phyloP scores from a whole-genome alignment of 2,113 vertebrate genomes.

The Esox niger region DNA sequence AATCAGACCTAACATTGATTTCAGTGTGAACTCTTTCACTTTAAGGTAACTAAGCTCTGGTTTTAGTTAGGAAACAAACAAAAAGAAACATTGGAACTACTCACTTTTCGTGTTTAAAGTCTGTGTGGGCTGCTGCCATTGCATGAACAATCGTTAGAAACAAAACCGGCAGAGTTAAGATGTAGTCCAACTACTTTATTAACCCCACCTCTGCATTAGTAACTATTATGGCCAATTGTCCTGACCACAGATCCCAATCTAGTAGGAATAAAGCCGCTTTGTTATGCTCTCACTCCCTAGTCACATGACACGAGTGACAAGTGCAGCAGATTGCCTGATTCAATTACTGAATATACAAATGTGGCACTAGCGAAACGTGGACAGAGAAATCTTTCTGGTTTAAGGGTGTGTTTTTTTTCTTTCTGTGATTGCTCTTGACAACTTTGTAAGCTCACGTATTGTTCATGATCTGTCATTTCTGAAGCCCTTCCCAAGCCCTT shows the following conservation, averaged over 20 bases:
- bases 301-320: conserved; percentile 44
- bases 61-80: not conserved
- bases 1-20: not conserved
- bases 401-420: not conserved
- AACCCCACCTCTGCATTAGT: conserved; percentile 16
- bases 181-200: conserved; percentile 9
- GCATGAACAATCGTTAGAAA: not conserved
- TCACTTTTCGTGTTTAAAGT: not conserved
- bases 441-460: not conserved
- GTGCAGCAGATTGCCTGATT: conserved; percentile 29
- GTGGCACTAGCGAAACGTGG: not conserved
- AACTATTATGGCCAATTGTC: conserved; percentile 20
- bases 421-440: conserved; percentile 11
- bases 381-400: not conserved
- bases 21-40: not conserved
- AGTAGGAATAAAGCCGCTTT: conserved; percentile 43
- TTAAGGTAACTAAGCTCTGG: not conserved
- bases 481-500: conserved; percentile 15
- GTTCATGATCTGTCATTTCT: not conserved
- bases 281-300: conserved; percentile 22
- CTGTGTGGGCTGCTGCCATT: not conserved
- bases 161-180: conserved; percentile 1
- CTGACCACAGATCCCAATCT: conserved; percentile 41
- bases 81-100: conserved; percentile 13
- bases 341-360: conserved; percentile 28